Evolutionary conservation across 2,797 vertebrate genomes (phyloP).

Genomic region (Artibeus lituratus): DNA sequence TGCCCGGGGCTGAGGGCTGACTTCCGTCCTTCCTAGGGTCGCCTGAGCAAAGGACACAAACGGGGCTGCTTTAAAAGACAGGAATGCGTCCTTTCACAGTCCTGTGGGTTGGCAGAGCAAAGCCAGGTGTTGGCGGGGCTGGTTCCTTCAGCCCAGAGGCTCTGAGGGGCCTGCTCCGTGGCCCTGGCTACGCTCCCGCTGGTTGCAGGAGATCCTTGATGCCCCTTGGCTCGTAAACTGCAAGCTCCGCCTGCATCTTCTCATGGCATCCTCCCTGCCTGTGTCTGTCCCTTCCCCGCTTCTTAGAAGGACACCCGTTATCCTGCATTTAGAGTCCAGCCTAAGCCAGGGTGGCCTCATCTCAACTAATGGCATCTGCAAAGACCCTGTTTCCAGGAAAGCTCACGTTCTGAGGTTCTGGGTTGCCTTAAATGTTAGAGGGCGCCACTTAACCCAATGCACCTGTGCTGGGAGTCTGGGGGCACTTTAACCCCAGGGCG

Average conservation of each 20-base stretch:
- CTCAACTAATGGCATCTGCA: neutral
- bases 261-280: fast-evolving
- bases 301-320: neutral
- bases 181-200: neutral
- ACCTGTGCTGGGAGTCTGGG: neutral
- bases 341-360: neutral
- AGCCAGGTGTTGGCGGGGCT: neutral
- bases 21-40: neutral
- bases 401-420: neutral
- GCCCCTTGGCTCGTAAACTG: neutral
- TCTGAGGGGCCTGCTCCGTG: fast-evolving
- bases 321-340: too few relatives aligned
- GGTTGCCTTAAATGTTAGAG: neutral
- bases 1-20: fast-evolving
- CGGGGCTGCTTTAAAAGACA: neutral
- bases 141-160: neutral
- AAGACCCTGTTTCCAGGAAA: neutral
- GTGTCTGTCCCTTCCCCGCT: neutral
- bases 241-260: fast-evolving
- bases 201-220: fast-evolving
- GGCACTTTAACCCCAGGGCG: neutral
- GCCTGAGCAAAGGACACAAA: neutral
- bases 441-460: neutral
- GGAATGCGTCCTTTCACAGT: fast-evolving
- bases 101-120: neutral